Percentiles rank a stretch among this genome's conserved stretches.
Conservation (phyloP, 1,140 invertebrate species). For the Drosophila arizonae region DNA sequence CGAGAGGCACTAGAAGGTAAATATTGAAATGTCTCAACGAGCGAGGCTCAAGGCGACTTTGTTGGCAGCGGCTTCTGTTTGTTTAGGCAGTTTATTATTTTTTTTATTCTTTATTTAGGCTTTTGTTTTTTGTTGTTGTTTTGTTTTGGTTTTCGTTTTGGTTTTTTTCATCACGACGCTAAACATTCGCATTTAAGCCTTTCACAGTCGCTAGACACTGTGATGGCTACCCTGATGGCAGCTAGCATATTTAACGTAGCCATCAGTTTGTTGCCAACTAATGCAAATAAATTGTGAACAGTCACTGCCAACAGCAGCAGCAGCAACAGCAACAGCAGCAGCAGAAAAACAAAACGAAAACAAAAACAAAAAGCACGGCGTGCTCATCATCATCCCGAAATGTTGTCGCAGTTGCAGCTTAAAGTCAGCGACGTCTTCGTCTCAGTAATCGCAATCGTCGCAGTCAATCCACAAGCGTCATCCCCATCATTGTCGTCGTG, state of each 20-base stretch:
- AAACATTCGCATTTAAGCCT: slow-evolving; percentile 31
- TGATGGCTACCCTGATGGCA: slow-evolving; percentile 28
- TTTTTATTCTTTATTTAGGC: slow-evolving; percentile 28
- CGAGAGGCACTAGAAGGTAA: slow-evolving; percentile 21
- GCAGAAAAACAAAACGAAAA: too few species aligned
- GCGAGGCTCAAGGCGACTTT: slow-evolving; percentile 40
- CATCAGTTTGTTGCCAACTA: slow-evolving; percentile 59
- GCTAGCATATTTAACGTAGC: slow-evolving; percentile 11
- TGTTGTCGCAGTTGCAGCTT: slow-evolving; percentile 7
- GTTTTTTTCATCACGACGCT: slow-evolving; percentile 1
- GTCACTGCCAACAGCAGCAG: slow-evolving; percentile 41
- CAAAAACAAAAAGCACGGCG: slow-evolving; percentile 3
- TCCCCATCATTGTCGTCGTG: slow-evolving; percentile 29
- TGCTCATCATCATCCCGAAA: slow-evolving; percentile 43
- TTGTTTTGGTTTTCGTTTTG: slow-evolving; percentile 11
- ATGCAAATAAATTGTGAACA: slow-evolving; percentile 73
- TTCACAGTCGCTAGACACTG: slow-evolving; percentile 39
- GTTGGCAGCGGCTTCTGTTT: slow-evolving; percentile 65
- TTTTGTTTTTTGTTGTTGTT: slow-evolving; percentile 15
- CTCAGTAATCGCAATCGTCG: not conserved
- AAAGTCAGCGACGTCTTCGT: slow-evolving; percentile 5
- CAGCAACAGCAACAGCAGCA: too few species aligned
- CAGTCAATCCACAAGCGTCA: slow-evolving; percentile 31
- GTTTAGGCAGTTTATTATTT: slow-evolving; percentile 33
- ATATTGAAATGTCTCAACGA: slow-evolving; percentile 38